Conservation (phyloP, 2,797 vertebrate species). For the Heteromormyrus szaboi region DNA sequence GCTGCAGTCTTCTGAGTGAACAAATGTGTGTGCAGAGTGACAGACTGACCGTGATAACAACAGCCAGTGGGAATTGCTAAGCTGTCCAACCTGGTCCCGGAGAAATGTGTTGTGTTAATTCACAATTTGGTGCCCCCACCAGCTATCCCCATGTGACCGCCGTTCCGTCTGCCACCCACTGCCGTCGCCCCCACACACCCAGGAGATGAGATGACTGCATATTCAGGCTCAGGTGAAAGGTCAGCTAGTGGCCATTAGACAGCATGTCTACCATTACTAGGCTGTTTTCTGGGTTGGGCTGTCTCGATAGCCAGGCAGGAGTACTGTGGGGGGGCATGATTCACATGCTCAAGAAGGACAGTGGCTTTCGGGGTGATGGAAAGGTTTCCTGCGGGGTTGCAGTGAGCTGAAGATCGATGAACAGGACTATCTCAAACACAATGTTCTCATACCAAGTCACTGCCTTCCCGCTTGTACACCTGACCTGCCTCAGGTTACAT, state of each 20-base stretch:
- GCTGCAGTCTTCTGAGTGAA: neutral
- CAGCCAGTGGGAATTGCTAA: neutral
- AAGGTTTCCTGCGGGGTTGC: neutral
- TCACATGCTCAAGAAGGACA: neutral
- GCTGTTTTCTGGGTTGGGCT: neutral
- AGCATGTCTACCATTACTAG: neutral
- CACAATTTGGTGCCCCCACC: neutral
- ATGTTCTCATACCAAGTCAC: neutral
- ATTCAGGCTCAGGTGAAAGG: neutral
- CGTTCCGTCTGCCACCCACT: neutral
- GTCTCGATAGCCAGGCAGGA: neutral
- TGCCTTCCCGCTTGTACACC: neutral
- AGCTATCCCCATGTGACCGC: neutral
- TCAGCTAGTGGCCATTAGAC: neutral
- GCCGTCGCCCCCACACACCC: neutral
- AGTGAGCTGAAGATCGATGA: neutral
- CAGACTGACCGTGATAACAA: neutral
- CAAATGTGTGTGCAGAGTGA: neutral
- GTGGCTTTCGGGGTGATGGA: neutral
- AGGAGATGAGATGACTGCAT: neutral
- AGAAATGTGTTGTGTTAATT: neutral
- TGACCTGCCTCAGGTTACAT: neutral
- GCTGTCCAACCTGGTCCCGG: neutral
- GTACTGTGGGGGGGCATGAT: too few relatives aligned
- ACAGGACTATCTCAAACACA: neutral